Base-by-base conservation (phyloP, 2,113 vertebrate genomes). In the Saimiri boliviensis region DNA sequence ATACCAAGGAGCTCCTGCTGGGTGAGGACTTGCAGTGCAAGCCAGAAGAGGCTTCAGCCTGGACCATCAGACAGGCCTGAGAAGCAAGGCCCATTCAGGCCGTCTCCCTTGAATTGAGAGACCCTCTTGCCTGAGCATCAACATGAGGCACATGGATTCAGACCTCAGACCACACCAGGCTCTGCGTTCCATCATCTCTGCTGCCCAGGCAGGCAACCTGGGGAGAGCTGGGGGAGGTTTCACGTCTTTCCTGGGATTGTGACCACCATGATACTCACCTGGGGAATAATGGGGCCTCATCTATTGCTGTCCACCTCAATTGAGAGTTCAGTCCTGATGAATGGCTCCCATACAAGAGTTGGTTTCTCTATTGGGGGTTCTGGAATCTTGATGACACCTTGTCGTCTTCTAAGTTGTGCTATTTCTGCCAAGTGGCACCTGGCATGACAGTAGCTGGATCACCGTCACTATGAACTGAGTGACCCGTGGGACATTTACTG, bases 301-400 rank as follows among this genome's bases (percentile, higher is more conserved):
- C 7, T 20, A 13, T 35, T 56, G 27, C 66, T 66, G 56, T 19
- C 35, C 47, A 37, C 5, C 42, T 88, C 45, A 19, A 12, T 5
- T 17, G 8, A 37, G 13, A 76, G 47, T 11, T 87, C 47, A 52
- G 9, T 42, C 47, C 60, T 68, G 2, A 8, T 35, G 49, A 37
- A 17, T 47, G 37, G 66, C n/a, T 23, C 23, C 21, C 19, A 20
- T 21, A 0, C 1, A 20, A 32, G 19, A 54, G 20, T 3, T 71
- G 32, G 17, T 11, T 81, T 70, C 56, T 63, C 74, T 30, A 4
- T 19, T 10, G 0, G 30, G 2, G 54, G 23, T 52, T 58, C 56
- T 35, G 40, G 5, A 49, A 32, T 27, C n/a, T 40, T 37, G 52
- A 23, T 1, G 25, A 45, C 1, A 37, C 16, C 20, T 4, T 0